Evolutionary conservation across 2,113 vertebrate species (phyloP).

Genomic region (Pachyramphus minor): DNA sequence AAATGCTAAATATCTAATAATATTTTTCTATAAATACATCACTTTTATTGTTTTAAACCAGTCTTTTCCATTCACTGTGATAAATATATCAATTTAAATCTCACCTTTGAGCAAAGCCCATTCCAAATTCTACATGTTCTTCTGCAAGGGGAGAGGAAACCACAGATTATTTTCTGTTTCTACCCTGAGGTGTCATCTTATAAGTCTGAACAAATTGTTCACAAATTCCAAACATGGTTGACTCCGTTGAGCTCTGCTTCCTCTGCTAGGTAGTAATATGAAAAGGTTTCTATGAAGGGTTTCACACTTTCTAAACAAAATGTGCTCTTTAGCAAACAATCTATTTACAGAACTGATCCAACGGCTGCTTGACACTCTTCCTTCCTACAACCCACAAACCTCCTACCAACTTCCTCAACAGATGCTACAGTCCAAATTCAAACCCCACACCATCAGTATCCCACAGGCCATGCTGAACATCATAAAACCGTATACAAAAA

Average conservation of each 20-base stretch:
- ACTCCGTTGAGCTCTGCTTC: background rate
- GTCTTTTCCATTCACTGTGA: background rate
- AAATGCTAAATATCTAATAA: background rate
- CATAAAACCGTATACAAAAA: background rate
- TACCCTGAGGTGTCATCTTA: background rate
- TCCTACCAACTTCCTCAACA: background rate
- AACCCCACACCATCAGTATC: background rate
- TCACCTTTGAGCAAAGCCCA: background rate
- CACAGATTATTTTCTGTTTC: background rate
- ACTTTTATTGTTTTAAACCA: background rate
- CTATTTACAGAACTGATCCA: constrained; percentile 41
- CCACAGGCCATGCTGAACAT: background rate
- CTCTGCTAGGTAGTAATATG: background rate
- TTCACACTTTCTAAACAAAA: constrained; percentile 14
- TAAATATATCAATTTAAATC: background rate
- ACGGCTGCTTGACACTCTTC: constrained; percentile 26
- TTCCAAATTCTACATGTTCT: background rate
- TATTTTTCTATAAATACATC: background rate
- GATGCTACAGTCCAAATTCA: background rate
- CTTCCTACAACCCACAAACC: constrained; percentile 11
- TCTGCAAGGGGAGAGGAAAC: background rate
- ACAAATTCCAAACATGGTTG: background rate
- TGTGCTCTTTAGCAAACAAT: background rate
- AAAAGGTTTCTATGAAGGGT: background rate
- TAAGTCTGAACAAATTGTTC: background rate